Evolutionary conservation across 2,888 invertebrate species (phyloP).

Genomic region (Epirrhoe alternata): DNA sequence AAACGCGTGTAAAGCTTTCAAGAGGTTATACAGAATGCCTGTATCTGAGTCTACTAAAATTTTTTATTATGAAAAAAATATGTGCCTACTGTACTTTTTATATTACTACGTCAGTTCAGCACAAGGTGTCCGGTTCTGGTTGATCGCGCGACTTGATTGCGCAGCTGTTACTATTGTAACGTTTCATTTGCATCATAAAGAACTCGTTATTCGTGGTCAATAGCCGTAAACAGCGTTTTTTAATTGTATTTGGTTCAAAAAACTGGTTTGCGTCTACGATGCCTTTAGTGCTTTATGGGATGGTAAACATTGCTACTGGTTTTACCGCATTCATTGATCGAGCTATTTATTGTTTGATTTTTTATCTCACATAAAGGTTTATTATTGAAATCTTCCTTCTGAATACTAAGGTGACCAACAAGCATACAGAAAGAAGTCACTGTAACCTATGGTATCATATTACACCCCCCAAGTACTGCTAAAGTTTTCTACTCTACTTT

Average conservation of each 20-base stretch:
- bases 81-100: conserved; percentile 2
- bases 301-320: conserved; percentile 5
- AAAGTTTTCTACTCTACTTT: too few relatives aligned
- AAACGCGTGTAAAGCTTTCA: neutral
- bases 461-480: too few relatives aligned
- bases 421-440: too few relatives aligned
- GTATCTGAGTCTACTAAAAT: neutral
- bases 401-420: too few relatives aligned
- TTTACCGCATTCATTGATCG: conserved; percentile 3
- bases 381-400: neutral
- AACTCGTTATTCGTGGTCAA: conserved; percentile 33
- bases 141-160: conserved; percentile 40
- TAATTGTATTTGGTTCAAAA: conserved; percentile 21
- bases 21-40: neutral
- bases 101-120: conserved; percentile 7
- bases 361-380: neutral
- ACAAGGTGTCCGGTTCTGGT: conserved; percentile 41
- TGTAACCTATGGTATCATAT: too few relatives aligned
- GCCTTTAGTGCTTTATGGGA: conserved; percentile 4
- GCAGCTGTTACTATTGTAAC: conserved; percentile 39
- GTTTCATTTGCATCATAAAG: conserved; percentile 37
- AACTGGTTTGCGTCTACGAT: conserved; percentile 1
- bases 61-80: neutral
- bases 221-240: conserved; percentile 30
- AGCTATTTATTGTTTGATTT: neutral